Base-by-base conservation (phyloP, 2,113 vertebrate species). In the Otis tarda region DNA sequence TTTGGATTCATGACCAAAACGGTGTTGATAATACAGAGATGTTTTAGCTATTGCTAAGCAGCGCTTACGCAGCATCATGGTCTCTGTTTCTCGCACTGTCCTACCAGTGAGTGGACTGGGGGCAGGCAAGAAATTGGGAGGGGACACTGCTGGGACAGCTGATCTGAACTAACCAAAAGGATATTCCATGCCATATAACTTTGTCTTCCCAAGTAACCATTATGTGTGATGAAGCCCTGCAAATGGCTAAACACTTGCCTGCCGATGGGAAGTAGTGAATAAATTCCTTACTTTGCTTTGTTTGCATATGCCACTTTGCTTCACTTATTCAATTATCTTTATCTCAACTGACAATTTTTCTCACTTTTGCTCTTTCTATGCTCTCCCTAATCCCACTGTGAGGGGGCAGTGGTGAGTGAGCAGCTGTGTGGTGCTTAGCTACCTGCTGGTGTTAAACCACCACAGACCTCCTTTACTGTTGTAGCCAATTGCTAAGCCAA, bases 171-270 rank as follows among this genome's bases (percentile, higher is more conserved):
- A 23, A 37, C 37, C 6, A 22, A 43, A 43, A 43, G 41, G 41
- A 43, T 43, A 43, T 43, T 43, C 41, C 41, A 69, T 50, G 47
- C 8, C 21, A 11, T 37, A 30, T 63, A 16, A 37, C 25, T 74
- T 83, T n/a, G 20, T n/a, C 77, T 79, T 74, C 67, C 17, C n/a
- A 79, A 49, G 30, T 57, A 59, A 41, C 25, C 0, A 1, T 75
- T 57, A 69, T 1, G 2, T 0, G 0, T 45, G 53, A 35, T 18
- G 28, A n/a, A 73, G 39, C 10, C 31, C 24, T 67, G 0, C 24
- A 70, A 47, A 39, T 53, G 20, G 21, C 33, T 52, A 5, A 80
- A 49, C 22, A 37, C 7, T 12, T 82, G 47, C 14, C 13, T 68
- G 41, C 7, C 0, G 0, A 39, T 75, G 28, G 20, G 25, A 83